phyloP scores from a whole-genome alignment of 2,888 invertebrate species.

The Automeris io region DNA sequence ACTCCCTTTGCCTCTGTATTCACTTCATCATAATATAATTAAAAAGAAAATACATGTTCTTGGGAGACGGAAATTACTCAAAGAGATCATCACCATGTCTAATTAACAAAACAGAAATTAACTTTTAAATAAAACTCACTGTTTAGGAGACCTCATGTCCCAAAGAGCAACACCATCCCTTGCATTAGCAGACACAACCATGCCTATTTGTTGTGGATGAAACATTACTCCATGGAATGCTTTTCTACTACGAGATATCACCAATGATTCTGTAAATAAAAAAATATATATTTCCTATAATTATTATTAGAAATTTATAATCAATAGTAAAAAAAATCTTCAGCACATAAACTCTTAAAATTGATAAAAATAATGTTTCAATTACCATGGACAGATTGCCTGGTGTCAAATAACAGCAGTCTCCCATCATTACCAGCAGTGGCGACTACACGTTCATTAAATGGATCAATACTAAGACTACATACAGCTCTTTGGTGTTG shows the following conservation, averaged over 20 bases:
- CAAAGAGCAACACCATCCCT: slow-evolving; percentile 92
- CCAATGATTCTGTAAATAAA: slow-evolving; percentile 78
- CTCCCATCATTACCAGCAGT: slow-evolving; percentile 96
- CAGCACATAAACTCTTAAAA: too few relatives aligned
- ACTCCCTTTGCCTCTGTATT: too few relatives aligned
- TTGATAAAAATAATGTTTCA: neutral
- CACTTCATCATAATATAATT: too few relatives aligned
- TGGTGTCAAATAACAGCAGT: slow-evolving; percentile 89
- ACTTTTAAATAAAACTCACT: slow-evolving; percentile 73
- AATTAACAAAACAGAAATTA: too few relatives aligned
- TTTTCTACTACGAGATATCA: slow-evolving; percentile 67
- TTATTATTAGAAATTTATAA: neutral
- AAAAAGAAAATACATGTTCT: too few relatives aligned
- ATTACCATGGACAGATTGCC: slow-evolving; percentile 77
- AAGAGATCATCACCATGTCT: too few relatives aligned
- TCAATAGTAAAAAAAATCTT: neutral
- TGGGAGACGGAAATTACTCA: too few relatives aligned
- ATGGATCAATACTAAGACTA: slow-evolving; percentile 91
- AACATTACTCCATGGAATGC: slow-evolving; percentile 97
- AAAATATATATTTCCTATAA: slow-evolving; percentile 2
- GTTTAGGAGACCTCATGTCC: slow-evolving; percentile 90
- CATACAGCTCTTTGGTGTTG: slow-evolving; percentile 94
- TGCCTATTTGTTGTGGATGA: slow-evolving; percentile 88
- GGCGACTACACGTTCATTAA: slow-evolving; percentile 88
- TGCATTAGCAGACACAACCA: slow-evolving; percentile 92